Evolutionary conservation across 2,888 invertebrate species (phyloP), one percentile per base, ranked within the genome.

Genomic region (Drosophila nr. perissopoda): DNA sequence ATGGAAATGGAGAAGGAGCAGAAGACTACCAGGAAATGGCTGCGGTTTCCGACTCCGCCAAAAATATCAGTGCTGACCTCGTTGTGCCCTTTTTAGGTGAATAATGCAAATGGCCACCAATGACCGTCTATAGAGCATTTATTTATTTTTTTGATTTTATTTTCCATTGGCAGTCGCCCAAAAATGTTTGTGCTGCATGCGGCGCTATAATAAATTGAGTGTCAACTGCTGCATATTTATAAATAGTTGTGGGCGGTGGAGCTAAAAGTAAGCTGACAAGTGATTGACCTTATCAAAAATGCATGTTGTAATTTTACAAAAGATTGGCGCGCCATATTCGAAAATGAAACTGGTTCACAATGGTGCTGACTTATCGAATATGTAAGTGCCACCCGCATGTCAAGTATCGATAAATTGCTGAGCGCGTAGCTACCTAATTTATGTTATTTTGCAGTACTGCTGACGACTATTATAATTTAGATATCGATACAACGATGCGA

Each of bases 11-110:
- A 7, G 52, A 21, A 16, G 13, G 16, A 25, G 34, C 10, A 18
- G 11, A 25, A 18, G 4, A 38, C 18, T 18, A 56, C 75, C 89
- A 90, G 88, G 89, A 88, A 88, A 85, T 82, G 89, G 76, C 59
- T 66, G 64, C 60, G 68, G 86, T 70, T 76, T 67, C 52, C 56
- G 53, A 66, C 29, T 48, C 42, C 51, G 68, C 48, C 40, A 66
- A 75, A 74, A 74, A 82, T 85, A 84, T 80, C 70, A 70, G 71
- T 68, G 74, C 36, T 86, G 87, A 88, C 83, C 84, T 70, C 82
- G 79, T 78, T 81, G 78, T 48, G 66, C 65, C 21, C 21, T 59
- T 60, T 46, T 64, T 58, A 54, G 59, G 61, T 73, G 72, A 80
- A 83, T 83, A 85, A 82, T 83, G 70, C 58, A 75, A 76, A 62